These are phyloP conservation scores for Choloepus didactylus DNA, from an alignment of 2,797 vertebrate species.

Conservation along the genomic window DNA sequence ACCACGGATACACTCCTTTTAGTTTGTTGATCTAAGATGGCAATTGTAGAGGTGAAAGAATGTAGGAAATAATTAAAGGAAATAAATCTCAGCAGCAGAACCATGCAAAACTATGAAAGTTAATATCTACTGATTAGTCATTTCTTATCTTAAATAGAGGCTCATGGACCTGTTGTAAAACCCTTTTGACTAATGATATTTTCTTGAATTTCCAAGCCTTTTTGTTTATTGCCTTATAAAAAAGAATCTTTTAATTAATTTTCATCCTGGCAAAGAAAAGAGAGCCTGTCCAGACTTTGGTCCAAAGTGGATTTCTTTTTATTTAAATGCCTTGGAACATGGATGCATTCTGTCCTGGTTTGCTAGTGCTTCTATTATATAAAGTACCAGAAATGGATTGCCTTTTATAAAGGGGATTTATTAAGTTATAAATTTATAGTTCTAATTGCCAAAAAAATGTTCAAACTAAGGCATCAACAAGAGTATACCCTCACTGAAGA, in stretches of 20 bases:
- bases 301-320: not conserved
- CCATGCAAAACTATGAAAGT: not conserved
- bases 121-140: not conserved
- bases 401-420: too few species aligned
- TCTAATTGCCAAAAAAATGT: too few species aligned
- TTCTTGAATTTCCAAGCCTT: not conserved
- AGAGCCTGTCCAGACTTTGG: not conserved
- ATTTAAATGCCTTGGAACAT: not conserved
- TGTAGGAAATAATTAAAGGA: not conserved
- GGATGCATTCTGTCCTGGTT: not conserved
- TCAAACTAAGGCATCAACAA: too few species aligned
- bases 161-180: slow-evolving; percentile 22
- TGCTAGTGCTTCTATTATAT: too few species aligned
- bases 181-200: slow-evolving; percentile 6
- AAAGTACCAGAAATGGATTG: too few species aligned
- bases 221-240: slow-evolving; percentile 4
- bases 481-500: too few species aligned
- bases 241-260: slow-evolving; percentile 22
- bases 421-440: too few species aligned
- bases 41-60: not conserved
- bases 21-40: not conserved
- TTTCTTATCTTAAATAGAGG: not conserved
- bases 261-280: slow-evolving; percentile 13
- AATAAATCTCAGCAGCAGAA: not conserved
- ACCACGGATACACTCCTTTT: not conserved